A percentile compares a stretch with the other conserved stretches of the same genome.
Evolutionary conservation across 2,888 invertebrate species (phyloP).

Genomic region (Leucoma salicis): DNA sequence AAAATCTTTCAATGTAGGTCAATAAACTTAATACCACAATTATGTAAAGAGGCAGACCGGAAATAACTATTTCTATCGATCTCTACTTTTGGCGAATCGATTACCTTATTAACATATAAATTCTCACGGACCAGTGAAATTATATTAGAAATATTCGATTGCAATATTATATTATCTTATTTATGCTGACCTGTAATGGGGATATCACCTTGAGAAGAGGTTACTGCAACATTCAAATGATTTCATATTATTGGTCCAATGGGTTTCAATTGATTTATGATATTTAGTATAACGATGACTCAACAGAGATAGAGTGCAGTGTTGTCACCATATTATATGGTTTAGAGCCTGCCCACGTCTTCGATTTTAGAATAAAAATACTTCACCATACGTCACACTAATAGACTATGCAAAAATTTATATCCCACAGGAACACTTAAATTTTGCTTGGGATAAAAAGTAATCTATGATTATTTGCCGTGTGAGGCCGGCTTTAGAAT

Average conservation of each 20-base stretch:
- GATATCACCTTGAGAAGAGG: background rate
- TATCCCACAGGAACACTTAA: too few relatives aligned
- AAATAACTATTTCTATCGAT: slow-evolving; percentile 21
- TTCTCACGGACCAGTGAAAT: slow-evolving; percentile 53
- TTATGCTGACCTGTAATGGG: background rate
- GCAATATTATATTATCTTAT: background rate
- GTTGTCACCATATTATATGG: too few relatives aligned
- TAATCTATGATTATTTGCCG: too few relatives aligned
- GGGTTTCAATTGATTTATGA: background rate
- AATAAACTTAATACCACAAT: slow-evolving; percentile 16
- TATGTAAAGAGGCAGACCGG: slow-evolving; percentile 32
- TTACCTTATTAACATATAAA: slow-evolving; percentile 45
- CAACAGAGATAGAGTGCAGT: background rate
- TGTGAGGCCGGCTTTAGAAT: too few relatives aligned
- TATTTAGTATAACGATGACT: background rate
- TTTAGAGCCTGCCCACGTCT: too few relatives aligned
- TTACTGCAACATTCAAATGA: background rate
- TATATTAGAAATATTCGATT: slow-evolving; percentile 41
- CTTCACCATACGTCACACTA: too few relatives aligned
- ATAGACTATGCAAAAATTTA: too few relatives aligned
- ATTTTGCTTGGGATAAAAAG: too few relatives aligned
- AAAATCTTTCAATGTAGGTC: slow-evolving; percentile 13
- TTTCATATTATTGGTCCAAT: background rate
- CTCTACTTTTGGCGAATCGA: slow-evolving; percentile 10
- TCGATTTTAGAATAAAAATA: too few relatives aligned